Evolutionary conservation across 2,888 invertebrate species (phyloP).

Genomic region (Hoplodrina ambigua): DNA sequence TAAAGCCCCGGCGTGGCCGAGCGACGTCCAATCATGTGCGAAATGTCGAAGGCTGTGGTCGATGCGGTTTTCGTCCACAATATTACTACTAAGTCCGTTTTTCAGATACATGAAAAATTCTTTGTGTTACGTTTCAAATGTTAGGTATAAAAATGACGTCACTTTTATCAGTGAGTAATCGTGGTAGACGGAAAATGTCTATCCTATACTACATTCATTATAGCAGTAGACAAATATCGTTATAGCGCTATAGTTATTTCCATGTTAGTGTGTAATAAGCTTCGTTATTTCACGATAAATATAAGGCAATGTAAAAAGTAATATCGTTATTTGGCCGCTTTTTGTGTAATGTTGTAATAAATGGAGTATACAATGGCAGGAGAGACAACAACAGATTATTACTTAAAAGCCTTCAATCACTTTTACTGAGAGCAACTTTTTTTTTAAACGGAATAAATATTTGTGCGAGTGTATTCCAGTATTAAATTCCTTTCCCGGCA

Average conservation of each 20-base stretch:
- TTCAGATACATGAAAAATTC: conserved; percentile 20
- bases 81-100: conserved; percentile 16
- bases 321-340: too few species aligned
- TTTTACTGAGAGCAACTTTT: neutral
- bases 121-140: conserved; percentile 6
- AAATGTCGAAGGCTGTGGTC: conserved; percentile 73
- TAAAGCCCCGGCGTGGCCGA: conserved; percentile 51
- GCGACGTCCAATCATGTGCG: conserved; percentile 71
- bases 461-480: neutral
- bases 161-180: neutral
- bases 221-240: too few species aligned
- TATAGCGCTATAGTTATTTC: too few species aligned
- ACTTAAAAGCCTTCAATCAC: neutral
- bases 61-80: conserved; percentile 65
- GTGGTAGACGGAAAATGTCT: neutral
- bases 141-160: too few species aligned
- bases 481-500: conserved; percentile 17
- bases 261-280: too few species aligned
- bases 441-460: conserved; percentile 13
- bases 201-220: too few species aligned
- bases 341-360: too few species aligned
- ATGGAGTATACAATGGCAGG: neutral
- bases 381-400: neutral
- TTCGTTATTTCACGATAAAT: too few species aligned
- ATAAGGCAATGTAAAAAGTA: too few species aligned